Evolutionary conservation across 2,113 vertebrate genomes (phyloP), one percentile per base, ranked within the genome.

Genomic region (Hyla sarda): DNA sequence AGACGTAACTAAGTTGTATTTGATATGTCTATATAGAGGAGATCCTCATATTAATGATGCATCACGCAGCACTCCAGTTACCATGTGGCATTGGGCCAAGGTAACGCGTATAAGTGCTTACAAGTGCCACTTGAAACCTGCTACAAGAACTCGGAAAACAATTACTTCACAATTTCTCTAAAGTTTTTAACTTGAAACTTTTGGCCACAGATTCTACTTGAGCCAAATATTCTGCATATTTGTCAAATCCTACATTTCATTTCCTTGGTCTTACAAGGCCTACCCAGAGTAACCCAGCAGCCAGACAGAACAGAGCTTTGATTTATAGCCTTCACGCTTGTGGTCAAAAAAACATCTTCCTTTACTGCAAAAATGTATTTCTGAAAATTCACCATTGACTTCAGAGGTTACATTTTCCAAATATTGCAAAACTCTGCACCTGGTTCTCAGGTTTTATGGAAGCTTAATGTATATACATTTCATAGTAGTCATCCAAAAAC

Each of bases 201-300:
- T 60, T 45, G 47, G 54, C 56, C 77, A 25, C 13, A 14, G 54
- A 16, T 67, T 82, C n/a, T 67, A 1, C 56, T 48, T 23, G 8
- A 67, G 41, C 60, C 60, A 50, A 82, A 82, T 82, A 62, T 65
- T 47, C 34, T 19, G 79, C 60, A 50, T 67, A 82, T 82, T 82
- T 82, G 62, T 50, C 52, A 10, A 82, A 52, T 32, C 80, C 80
- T 71, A 52, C 19, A 28, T 69, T 71, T 82, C 5, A 67, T 82
- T 82, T 82, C 62, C 60, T 82, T 50, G 52, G 80, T 50, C 47
- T 69, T 82, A 82, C 47, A 25, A 65, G 78, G 62, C 14, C 25
- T 82, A 58, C 80, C 16, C 17, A n/a, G 12, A 58, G 54, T 52
- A 21, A 67, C 19, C 17, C 10, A 71, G 17, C n/a, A 32, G 62